Evolutionary conservation across 2,113 vertebrate genomes (phyloP).

Genomic region (Opisthocomus hoazin): DNA sequence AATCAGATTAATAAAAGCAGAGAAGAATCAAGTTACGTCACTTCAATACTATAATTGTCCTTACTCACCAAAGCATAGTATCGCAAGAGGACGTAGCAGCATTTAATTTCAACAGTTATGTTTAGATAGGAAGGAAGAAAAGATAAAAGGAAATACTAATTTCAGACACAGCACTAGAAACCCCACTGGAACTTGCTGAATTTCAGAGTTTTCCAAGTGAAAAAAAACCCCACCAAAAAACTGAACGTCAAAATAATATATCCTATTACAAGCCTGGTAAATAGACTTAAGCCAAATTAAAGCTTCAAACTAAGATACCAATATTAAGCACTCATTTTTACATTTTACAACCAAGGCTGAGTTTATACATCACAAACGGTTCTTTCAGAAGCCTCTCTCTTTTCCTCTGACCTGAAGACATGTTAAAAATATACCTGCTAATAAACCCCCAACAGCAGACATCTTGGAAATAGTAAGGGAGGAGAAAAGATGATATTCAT

Average conservation of each 20-base stretch:
- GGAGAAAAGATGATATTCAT: not conserved
- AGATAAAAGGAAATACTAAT: not conserved
- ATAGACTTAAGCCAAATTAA: not conserved
- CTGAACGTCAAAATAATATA: not conserved
- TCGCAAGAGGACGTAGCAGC: not conserved
- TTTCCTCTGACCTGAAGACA: not conserved
- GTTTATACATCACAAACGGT: not conserved
- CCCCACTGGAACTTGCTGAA: not conserved
- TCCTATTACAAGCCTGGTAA: not conserved
- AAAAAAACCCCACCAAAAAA: not conserved
- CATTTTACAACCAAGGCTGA: not conserved
- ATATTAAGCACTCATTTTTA: not conserved
- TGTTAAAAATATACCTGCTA: not conserved
- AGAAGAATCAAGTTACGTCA: not conserved
- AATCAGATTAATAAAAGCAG: not conserved
- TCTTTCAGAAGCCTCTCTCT: not conserved
- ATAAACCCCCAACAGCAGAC: not conserved
- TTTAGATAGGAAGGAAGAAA: not conserved
- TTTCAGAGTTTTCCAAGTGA: not conserved
- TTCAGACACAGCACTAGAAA: not conserved
- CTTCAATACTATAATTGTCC: not conserved
- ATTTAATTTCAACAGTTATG: not conserved
- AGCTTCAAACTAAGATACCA: not conserved
- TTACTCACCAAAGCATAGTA: not conserved
- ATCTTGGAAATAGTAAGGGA: not conserved